Evolutionary conservation across 2,888 invertebrate species (phyloP), one percentile per base, ranked within the genome.

Genomic region (Lycia hirtaria): DNA sequence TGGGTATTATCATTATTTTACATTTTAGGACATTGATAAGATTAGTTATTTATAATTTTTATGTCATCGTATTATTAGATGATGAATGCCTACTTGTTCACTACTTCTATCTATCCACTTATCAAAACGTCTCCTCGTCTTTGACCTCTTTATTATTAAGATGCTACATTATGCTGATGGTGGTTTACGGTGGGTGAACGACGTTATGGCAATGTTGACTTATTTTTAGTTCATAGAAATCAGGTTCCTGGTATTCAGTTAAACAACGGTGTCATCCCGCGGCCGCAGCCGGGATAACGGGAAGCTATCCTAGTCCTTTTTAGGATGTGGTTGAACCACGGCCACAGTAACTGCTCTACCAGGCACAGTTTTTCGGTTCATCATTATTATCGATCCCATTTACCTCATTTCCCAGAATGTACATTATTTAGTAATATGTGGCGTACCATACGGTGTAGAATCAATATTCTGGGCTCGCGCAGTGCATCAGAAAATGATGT

Each of bases 261-360:
- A 80, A 73, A 78, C 84, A 85, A 81, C 87, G 82, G 81, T 82
- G 78, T 69, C 75, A 76, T 75, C 75, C 68, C 68, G 69, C 72
- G 72, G 44, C 71, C 68, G 69, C 73, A 72, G 52, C 72, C 67
- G 56, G 64, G 60, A 55, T 58, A 66, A 62, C 66, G 90, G 82
- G 86, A 58, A 82, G 75, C 70, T 64, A 83, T 79, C 78, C 76
- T 80, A 78, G 73, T 75, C 89, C 90, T 85, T 88, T 83, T 88
- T 86, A 78, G 88, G 89, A 81, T 73, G 72, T 75, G 64, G 80
- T 78, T 75, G 56, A 65, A 56, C 62, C 61, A 63, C 67, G 57
- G 71, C 69, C 59, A 60, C 67, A 61, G 69, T 76, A 73, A 76
- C 77, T 79, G 75, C 76, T 70, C 68, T 63, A 55, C 66, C 68